These are phyloP conservation scores for Pica pica DNA, from an alignment of 2,113 vertebrate genomes.

Conservation along the genomic window DNA sequence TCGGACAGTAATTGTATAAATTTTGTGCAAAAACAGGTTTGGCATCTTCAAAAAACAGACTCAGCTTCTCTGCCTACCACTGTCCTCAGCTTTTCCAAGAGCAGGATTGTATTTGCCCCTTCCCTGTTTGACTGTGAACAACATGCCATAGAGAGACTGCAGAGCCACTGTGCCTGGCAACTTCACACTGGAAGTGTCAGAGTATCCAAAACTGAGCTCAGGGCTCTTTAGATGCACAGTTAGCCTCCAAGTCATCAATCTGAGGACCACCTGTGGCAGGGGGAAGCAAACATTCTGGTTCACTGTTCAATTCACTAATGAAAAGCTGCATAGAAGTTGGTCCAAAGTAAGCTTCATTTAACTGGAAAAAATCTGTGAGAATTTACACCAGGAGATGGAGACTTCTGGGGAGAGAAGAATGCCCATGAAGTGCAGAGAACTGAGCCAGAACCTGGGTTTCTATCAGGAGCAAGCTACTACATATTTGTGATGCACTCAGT, in stretches of 20 bases:
- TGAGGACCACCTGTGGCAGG: background rate
- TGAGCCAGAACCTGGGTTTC: background rate
- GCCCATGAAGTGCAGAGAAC: background rate
- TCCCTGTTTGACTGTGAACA: background rate
- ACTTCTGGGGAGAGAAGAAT: background rate
- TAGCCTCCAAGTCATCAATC: background rate
- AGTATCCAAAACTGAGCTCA: background rate
- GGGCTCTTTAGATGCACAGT: background rate
- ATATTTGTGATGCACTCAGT: background rate
- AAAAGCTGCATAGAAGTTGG: background rate
- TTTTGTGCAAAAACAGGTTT: background rate
- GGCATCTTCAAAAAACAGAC: background rate
- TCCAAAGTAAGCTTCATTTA: background rate
- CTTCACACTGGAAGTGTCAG: background rate
- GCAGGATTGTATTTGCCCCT: background rate
- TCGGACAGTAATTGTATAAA: accelerated
- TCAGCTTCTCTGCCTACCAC: background rate
- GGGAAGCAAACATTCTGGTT: background rate
- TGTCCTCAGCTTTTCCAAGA: background rate
- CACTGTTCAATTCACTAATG: background rate
- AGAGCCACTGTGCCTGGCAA: background rate
- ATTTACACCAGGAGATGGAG: background rate
- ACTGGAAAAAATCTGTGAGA: background rate
- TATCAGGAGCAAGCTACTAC: background rate
- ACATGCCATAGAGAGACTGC: background rate